Conservation (phyloP, 2,888 invertebrate species). For the Machimus rusticus region DNA sequence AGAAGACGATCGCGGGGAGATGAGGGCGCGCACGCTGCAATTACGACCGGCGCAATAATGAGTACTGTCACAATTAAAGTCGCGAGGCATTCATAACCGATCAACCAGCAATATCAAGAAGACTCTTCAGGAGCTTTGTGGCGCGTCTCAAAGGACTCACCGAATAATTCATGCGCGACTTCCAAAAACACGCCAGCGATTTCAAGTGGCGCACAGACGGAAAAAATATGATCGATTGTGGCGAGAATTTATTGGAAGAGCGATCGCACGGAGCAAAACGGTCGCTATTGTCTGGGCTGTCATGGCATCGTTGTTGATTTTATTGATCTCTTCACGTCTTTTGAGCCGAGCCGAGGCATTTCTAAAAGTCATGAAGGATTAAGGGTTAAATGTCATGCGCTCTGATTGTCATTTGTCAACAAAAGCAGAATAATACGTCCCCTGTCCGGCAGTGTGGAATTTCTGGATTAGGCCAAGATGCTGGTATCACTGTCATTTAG, state of each 20-base stretch:
- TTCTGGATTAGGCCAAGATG: constrained; percentile 16
- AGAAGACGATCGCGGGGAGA: neutral
- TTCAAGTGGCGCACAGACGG: neutral
- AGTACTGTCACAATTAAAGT: neutral
- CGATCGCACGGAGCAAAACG: constrained; percentile 40
- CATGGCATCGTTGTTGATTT: constrained; percentile 42
- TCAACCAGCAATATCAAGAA: neutral
- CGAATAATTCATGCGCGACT: neutral
- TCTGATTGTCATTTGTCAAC: constrained; percentile 48
- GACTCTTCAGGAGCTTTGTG: neutral
- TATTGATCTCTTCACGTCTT: constrained; percentile 25
- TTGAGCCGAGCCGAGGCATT: constrained; percentile 11
- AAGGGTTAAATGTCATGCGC: constrained; percentile 47
- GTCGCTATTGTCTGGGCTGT: constrained; percentile 45
- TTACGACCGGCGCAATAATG: neutral
- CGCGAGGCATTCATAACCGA: neutral
- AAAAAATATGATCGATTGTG: constrained; percentile 45
- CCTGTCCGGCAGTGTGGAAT: constrained; percentile 21
- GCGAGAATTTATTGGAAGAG: constrained; percentile 46
- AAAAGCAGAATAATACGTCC: constrained; percentile 13
- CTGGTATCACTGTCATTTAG: constrained; percentile 16
- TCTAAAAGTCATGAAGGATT: constrained; percentile 45
- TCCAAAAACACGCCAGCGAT: neutral
- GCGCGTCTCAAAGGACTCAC: neutral
- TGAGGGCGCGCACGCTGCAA: neutral